Evolutionary conservation across 2,888 invertebrate species (phyloP).

Genomic region (Eledona agricola): DNA sequence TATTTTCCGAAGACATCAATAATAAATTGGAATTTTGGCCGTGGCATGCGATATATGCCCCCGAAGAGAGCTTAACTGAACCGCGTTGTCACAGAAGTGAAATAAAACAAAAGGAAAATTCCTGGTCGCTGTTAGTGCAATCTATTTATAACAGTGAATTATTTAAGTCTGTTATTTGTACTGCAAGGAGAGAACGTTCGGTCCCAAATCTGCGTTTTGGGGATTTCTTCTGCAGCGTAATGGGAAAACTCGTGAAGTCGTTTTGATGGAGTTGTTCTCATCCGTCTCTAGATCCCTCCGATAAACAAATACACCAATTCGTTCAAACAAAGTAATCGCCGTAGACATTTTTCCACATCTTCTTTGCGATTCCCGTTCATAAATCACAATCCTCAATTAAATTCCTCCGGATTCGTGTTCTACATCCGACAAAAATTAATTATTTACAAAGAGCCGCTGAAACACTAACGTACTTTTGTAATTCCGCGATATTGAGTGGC

Average conservation of each 20-base stretch:
- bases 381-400: conserved; percentile 25
- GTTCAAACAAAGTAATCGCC: background rate
- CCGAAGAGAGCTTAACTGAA: conserved; percentile 17
- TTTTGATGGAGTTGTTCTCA: too few relatives aligned
- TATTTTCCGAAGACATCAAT: conserved; percentile 15
- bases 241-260: too few relatives aligned
- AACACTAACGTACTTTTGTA: conserved; percentile 26
- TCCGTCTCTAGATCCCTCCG: too few relatives aligned
- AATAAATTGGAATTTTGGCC: conserved; percentile 26
- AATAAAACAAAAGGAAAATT: conserved; percentile 25
- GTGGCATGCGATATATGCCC: conserved; percentile 17
- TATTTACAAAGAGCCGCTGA: conserved; percentile 26
- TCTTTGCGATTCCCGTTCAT: conserved; percentile 6
- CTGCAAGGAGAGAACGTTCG: background rate
- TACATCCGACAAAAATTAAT: conserved; percentile 30
- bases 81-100: conserved; percentile 13
- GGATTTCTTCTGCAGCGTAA: too few relatives aligned
- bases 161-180: conserved; percentile 18
- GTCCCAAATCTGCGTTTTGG: conserved; percentile 6
- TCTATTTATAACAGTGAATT: conserved; percentile 12
- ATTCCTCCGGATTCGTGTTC: conserved; percentile 8
- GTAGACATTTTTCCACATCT: conserved; percentile 3
- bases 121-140: background rate
- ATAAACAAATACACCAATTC: background rate
- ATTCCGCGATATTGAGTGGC: conserved; percentile 29